Evolutionary conservation across 2,797 vertebrate genomes (phyloP), one percentile per base, ranked within the genome.

Genomic region (Acanthis flammea): DNA sequence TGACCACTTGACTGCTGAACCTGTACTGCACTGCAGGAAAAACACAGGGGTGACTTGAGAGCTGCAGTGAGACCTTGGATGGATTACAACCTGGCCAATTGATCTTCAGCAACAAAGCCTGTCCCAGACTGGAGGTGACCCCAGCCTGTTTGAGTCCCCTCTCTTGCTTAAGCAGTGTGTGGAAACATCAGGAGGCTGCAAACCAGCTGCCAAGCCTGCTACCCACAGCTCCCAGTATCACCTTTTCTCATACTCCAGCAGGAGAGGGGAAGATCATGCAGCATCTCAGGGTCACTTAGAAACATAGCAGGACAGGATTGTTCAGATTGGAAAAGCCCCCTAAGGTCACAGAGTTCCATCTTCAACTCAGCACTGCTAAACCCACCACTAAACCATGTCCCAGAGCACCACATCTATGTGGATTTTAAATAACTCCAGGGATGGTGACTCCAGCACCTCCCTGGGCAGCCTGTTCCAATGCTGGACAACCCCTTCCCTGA

Each of bases 31-130:
- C 61, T 42, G 16, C 48, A 77, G 22, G 30, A 61, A 63, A 48
- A 50, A 19, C 8, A 27, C 23, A 35, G 23, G n/a, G 65, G 21
- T 55, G 9, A 57, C 5, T 54, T 47, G 47, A 82, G 39, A 45
- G 16, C 48, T 33, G 41, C 66, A 67, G n/a, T n/a, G 18, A 5
- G 44, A 10, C 6, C 44, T 31, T 44, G 68, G 33, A 48, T 41
- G 41, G 37, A 50, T 67, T 9, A 5, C 11, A 77, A 2, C 8
- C n/a, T 31, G 33, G 18, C 7, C 19, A 71, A 6, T 0, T 14
- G 15, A 5, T 33, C 37, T 31, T 62, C 16, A 30, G 57, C 61
- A 85, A 12, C 6, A 65, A 66, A 74, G 27, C 24, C 8, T 45
- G 50, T 35, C 31, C 53, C 41, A 65, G 42, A 7, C 1, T 86